These are phyloP conservation scores for Pelagia noctiluca DNA, from an alignment of 30 jellyfish, hydroid and myxozoan species.

Conservation along the genomic window DNA sequence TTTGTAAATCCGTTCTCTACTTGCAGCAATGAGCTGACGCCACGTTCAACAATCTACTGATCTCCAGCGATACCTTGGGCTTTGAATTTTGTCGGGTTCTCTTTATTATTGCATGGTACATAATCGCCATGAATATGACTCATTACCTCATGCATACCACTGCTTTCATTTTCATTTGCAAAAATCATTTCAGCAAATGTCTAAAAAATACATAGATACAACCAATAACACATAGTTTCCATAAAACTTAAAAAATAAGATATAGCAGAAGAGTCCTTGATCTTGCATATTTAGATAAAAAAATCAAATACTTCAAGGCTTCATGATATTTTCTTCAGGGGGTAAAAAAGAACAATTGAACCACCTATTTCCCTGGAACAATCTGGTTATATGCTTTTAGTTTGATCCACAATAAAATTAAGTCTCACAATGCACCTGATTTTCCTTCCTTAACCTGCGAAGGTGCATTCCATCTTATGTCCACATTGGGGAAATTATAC, in stretches of 20 bases:
- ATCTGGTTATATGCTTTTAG: no score
- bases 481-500: no score
- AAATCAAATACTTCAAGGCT: neutral
- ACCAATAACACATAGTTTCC: constrained; percentile 1
- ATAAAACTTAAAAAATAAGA: neutral
- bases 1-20: constrained; percentile 46
- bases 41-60: constrained; percentile 45
- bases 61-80: constrained; percentile 43
- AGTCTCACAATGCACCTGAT: no score
- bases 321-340: no score
- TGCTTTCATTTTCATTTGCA: neutral
- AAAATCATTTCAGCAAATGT: constrained; percentile 1
- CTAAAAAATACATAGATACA: neutral
- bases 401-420: no score
- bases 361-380: no score
- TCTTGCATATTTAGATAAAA: neutral
- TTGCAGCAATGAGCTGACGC: constrained; percentile 35
- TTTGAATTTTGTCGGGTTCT: neutral
- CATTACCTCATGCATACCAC: constrained; percentile 6
- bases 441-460: no score
- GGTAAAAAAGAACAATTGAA: no score
- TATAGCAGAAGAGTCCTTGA: neutral
- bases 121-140: neutral
- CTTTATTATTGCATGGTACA: neutral
- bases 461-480: no score